Evolutionary conservation across 2,797 vertebrate species (phyloP), one percentile per base, ranked within the genome.

Genomic region (Cichlasoma orientale): DNA sequence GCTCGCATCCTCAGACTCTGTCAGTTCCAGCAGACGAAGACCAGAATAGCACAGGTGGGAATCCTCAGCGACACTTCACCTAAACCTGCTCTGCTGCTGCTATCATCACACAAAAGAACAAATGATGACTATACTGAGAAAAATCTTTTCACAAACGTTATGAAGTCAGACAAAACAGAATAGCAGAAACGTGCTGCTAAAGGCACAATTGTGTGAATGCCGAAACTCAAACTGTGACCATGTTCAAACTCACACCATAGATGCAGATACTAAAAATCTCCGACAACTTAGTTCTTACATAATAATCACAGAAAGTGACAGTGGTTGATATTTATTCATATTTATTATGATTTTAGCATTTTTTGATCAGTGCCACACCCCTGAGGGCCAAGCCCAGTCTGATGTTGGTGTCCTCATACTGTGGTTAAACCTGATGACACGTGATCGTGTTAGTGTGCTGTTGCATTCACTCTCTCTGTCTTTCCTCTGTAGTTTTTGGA

Each of bases 1-100:
- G 95, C 97, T 44, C 96, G 95, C 79, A 97, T 99, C 79, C 86
- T 99, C 58, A 91, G 96, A 18, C 96, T 97, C 23, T 99, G 98
- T 93, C 97, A 96, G 93, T 99, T 99, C 92, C 97, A 99, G 56
- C 98, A 99, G 91, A 99, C 98, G 95, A 99, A 99, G 94, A 99
- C 98, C 69, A 97, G 96, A 86, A 98, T 99, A 92, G 98, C 98
- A 69, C 97, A 99, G 95, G 98, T 99, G 5, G 14, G 82, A 18
- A 13, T 33, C 19, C 14, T 53, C 21, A 12, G 11, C 47, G 11
- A 52, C 19, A 19, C 18, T 14, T 19, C 11, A 16, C 54, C 29
- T 4, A 11, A 18, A 58, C 19, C 1, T 1, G 4, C 5, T 4
- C 14, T 54, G 25, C 14, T 8, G 31, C 27, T 41, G 23, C 2